These are phyloP conservation scores for Agrochola circellaris DNA, from an alignment of 2,888 invertebrate genomes.

Conservation along the genomic window DNA sequence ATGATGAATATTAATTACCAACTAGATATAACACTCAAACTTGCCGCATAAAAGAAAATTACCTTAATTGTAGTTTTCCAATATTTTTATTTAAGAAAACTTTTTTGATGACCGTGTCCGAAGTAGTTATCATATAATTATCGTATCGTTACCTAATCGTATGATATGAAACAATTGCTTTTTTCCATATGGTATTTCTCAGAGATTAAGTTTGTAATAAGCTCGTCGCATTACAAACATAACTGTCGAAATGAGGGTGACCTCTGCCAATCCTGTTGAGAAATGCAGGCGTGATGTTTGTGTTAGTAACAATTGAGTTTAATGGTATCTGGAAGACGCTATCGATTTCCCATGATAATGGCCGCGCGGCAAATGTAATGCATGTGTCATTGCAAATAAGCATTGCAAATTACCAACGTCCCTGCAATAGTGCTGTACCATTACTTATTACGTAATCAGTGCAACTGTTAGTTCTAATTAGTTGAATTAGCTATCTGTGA, in stretches of 20 bases:
- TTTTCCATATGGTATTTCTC: constrained; percentile 10
- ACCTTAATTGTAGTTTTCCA: constrained; percentile 10
- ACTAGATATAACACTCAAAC: constrained; percentile 19
- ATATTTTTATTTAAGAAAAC: constrained; percentile 23
- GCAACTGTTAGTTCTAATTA: constrained; percentile 40
- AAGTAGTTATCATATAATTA: constrained; percentile 13
- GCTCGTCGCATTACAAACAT: not conserved
- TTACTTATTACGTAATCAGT: constrained; percentile 39
- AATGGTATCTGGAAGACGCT: constrained; percentile 11
- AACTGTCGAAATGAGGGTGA: not conserved
- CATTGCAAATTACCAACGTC: constrained; percentile 40
- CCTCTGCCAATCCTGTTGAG: not conserved
- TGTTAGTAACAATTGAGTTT: not conserved
- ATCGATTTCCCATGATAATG: constrained; percentile 26
- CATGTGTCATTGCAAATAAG: constrained; percentile 38
- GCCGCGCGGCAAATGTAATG: not conserved
- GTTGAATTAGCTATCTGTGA: constrained; percentile 22
- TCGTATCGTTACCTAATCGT: constrained; percentile 13
- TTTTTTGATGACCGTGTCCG: not conserved
- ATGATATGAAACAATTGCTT: not conserved
- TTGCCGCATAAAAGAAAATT: constrained; percentile 19
- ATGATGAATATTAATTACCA: constrained; percentile 9
- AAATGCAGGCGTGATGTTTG: not conserved
- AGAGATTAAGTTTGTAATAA: not conserved
- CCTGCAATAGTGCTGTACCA: constrained; percentile 11